Evolutionary conservation across 2,797 vertebrate species (phyloP).

Genomic region (Anas bernieri): DNA sequence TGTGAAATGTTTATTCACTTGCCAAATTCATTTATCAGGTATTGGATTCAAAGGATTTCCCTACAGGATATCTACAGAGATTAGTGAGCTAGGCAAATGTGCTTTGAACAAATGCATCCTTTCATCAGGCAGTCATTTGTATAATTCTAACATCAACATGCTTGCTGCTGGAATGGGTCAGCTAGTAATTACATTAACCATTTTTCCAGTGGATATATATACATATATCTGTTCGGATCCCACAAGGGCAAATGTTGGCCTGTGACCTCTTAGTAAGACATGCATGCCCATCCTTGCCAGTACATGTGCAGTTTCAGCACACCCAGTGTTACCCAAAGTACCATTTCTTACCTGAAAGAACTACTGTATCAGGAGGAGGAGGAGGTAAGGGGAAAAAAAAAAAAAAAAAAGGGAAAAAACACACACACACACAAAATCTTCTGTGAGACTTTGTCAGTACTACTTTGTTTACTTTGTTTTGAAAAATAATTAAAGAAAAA

Average conservation of each 20-base stretch:
- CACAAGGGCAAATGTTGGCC: neutral
- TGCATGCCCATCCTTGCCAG: neutral
- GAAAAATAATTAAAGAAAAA: neutral
- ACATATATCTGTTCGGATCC: neutral
- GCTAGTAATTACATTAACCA: conserved; percentile 33
- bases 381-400: too few species aligned
- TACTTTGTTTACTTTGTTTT: too few species aligned
- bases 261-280: neutral
- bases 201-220: neutral
- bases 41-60: conserved; percentile 77
- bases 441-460: neutral
- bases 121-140: conserved; percentile 66
- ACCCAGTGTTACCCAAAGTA: neutral
- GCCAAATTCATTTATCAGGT: conserved; percentile 78
- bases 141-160: conserved; percentile 32
- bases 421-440: neutral
- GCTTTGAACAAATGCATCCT: conserved; percentile 69
- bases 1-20: conserved; percentile 68
- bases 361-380: neutral
- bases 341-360: neutral
- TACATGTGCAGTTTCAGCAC: neutral
- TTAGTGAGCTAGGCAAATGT: conserved; percentile 65
- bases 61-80: conserved; percentile 72
- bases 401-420: too few species aligned
- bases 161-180: neutral